phyloP scores from a whole-genome alignment of 2,113 vertebrate genomes.

The Erythrolamprus reginae region DNA sequence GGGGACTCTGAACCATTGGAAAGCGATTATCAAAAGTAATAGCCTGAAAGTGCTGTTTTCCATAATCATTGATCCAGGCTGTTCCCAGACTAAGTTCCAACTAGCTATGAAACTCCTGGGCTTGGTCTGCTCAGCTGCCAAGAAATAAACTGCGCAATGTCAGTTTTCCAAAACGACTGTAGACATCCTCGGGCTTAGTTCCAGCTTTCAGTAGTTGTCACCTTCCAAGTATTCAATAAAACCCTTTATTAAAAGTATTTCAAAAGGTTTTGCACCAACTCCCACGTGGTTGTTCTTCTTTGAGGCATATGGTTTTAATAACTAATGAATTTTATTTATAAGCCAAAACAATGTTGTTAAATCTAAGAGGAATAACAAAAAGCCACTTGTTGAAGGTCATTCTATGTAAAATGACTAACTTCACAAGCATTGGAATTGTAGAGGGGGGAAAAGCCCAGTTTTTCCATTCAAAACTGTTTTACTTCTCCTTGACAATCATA shows the following conservation, averaged over 20 bases:
- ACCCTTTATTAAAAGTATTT: conserved; percentile 33
- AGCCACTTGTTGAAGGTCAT: conserved; percentile 9
- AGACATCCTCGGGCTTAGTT: neutral
- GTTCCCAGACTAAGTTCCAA: neutral
- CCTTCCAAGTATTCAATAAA: conserved; percentile 31
- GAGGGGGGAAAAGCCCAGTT: neutral
- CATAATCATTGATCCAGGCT: neutral
- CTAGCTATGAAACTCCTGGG: neutral
- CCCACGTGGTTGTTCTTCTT: conserved; percentile 35
- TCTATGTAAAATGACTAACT: neutral
- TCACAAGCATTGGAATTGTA: neutral
- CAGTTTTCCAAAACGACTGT: neutral
- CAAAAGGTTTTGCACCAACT: conserved; percentile 26
- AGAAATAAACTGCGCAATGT: neutral
- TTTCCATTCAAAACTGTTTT: neutral
- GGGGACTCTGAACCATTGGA: neutral
- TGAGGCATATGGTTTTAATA: conserved; percentile 51
- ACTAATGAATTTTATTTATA: conserved; percentile 56
- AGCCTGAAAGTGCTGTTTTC: neutral
- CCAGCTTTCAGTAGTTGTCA: conserved; percentile 45
- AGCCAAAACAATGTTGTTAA: conserved; percentile 43
- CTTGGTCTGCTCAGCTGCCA: neutral
- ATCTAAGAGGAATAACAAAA: conserved; percentile 24
- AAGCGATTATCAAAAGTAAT: neutral
- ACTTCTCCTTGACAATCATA: neutral